phyloP scores from a whole-genome alignment of 2,888 invertebrate species.

The Harpalus rufipes region DNA sequence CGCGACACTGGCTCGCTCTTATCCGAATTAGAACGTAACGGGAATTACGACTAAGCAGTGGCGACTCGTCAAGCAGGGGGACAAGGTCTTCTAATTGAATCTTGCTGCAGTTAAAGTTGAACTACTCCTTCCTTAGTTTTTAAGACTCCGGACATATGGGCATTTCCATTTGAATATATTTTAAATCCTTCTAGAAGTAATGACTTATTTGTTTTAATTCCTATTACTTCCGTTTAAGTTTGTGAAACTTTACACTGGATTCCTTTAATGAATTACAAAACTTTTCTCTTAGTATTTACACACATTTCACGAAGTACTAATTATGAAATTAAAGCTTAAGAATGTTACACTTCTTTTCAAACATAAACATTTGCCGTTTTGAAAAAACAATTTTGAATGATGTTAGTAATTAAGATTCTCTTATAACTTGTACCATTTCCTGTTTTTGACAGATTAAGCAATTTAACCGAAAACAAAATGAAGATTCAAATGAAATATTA shows the following conservation, averaged over 20 bases:
- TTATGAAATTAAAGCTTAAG: slow-evolving; percentile 61
- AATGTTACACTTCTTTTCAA: slow-evolving; percentile 42
- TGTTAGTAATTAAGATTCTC: slow-evolving; percentile 40
- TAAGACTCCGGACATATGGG: background rate
- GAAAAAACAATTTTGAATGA: slow-evolving; percentile 37
- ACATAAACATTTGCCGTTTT: slow-evolving; percentile 35
- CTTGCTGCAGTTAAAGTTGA: slow-evolving; percentile 27
- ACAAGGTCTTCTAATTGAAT: slow-evolving; percentile 26
- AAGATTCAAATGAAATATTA: background rate
- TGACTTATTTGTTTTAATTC: slow-evolving; percentile 59
- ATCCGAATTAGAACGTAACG: slow-evolving; percentile 52
- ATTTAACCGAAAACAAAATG: background rate
- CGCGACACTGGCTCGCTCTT: slow-evolving; percentile 46
- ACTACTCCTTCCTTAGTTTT: background rate
- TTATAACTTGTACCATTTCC: slow-evolving; percentile 31
- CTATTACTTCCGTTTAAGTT: slow-evolving; percentile 57
- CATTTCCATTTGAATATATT: slow-evolving; percentile 53
- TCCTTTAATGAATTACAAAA: slow-evolving; percentile 65
- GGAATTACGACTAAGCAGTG: slow-evolving; percentile 53
- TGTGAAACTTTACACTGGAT: slow-evolving; percentile 36
- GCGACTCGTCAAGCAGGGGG: slow-evolving; percentile 46
- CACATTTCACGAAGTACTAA: slow-evolving; percentile 60
- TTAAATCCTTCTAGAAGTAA: slow-evolving; percentile 54
- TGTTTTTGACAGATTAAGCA: background rate
- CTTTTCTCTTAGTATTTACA: slow-evolving; percentile 61